Evolutionary conservation across 92 coral and sea anemone species (phyloP), one percentile per base, ranked within the genome.

Genomic region (Porites divaricata): DNA sequence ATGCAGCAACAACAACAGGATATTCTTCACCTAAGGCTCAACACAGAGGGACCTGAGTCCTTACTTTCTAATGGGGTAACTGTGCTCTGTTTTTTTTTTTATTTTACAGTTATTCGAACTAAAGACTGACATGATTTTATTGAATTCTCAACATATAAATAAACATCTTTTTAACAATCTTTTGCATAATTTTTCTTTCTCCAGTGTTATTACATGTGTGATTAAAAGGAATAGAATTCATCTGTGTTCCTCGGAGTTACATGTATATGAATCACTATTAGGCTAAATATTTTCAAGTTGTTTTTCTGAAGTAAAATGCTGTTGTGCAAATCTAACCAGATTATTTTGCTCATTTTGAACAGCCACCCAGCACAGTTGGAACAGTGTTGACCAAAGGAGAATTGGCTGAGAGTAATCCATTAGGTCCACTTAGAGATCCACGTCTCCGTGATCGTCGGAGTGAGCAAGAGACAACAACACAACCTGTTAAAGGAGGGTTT

Each of bases 1-100:
- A 80, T 93, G 25, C 88, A 91, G 50, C 97, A 93, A 49, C 97
- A 91, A 72, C 89, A 93, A 77, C 95, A 93, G 72, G 85, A 89
- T 28, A 86, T 93, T 51, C 72, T 93, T 51, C 83, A 87, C 67
- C 82, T 93, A 80, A 74, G 95, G 75, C 81, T 93, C 48, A 45
- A 8, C 45, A 51, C 76, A 16, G 78, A 81, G 8, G 70, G 21
- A n/a, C n/a, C 45, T 56, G 78, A 81, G 21, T 67, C 84, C 10
- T 6, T 16, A 21, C 67, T 58, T 0, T 53, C 48, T 14, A 81
- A 81, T 81, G 78, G 78, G 71, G 85, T 81, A 20, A 8, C 76
- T 5, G 21, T 11, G 16, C 12, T 2, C 12, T 2, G 12, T 70
- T 26, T 12, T 52, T 67, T 8, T 4, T 23, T 5, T 24, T 16